Base-by-base conservation (phyloP, 1,140 invertebrate species). In the Habropoda laboriosa region DNA sequence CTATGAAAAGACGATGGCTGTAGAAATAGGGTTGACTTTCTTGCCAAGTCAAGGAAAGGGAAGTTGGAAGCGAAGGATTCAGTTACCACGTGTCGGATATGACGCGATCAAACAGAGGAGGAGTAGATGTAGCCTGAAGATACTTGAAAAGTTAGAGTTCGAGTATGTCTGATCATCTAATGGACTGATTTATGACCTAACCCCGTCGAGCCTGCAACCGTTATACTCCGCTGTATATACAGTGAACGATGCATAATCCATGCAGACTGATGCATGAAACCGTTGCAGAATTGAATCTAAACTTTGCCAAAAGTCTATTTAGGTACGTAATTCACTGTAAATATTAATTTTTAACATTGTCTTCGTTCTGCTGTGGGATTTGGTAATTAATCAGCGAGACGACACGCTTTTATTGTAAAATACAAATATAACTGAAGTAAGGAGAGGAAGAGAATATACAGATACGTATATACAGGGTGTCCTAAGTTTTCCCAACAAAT, bases 181-280 rank as follows among this genome's bases (percentile, higher is more conserved):
- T 80, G 51, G 76, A 53, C 67, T 84, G 84, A 86, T 86, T 79
- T 81, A 84, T 77, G 68, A 70, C 13, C 6, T 12, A 8, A 38
- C 42, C 3, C 32, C n/a, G 3, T 18, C 27, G 45, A 45, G 21
- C n/a, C 38, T 32, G n/a, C 13, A 13, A 27, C 45, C 16, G 12
- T 47, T n/a, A 32, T 63, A 55, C 45, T n/a, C 30, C 2, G 3
- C 27, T 24, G 18, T 30, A n/a, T 24, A 18, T 30, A n/a, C 27
- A 6, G 24, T 21, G 60, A 58, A 35, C 30, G 24, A 32, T 32
- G 16, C 35, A 24, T 51, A 61, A 57, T n/a, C 35, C 18, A n/a
- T 21, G 24, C 38, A 4, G n/a, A 12, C 1, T 24, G 68, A 42
- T 27, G 47, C 18, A 42, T 32, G 21, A 58, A 57, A 45, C 24